A percentile compares a stretch with the other conserved stretches of the same genome.
Conservation (phyloP, 1,140 invertebrate species). For the Lepidurus couesii region DNA sequence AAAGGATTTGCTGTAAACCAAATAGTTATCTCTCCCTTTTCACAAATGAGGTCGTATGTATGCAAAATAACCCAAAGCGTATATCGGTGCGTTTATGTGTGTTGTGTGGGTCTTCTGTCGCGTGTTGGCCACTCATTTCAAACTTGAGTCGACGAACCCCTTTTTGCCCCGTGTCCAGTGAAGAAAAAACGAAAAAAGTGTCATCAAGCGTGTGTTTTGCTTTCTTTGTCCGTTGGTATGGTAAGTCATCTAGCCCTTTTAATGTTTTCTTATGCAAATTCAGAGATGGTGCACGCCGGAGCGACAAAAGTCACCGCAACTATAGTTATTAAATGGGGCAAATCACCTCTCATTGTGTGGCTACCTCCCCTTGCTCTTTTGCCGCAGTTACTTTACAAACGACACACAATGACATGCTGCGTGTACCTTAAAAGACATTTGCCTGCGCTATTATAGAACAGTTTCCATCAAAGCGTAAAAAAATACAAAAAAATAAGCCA, state of each 20-base stretch:
- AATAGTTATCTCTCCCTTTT: neutral
- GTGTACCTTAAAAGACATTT: neutral
- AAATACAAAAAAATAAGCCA: neutral
- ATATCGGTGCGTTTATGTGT: neutral
- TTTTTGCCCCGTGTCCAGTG: neutral
- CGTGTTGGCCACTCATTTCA: neutral
- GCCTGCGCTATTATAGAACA: neutral
- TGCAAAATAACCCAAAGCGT: slow-evolving; percentile 1
- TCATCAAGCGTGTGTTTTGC: neutral
- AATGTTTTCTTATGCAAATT: neutral
- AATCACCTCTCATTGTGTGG: neutral
- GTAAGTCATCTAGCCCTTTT: neutral
- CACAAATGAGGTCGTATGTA: slow-evolving; percentile 9
- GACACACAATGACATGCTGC: slow-evolving; percentile 21
- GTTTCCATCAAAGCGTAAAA: neutral
- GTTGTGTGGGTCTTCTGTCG: neutral
- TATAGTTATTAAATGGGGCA: neutral
- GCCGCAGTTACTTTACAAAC: neutral
- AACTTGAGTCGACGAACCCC: neutral
- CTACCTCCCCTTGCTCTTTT: neutral
- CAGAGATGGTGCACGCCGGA: neutral
- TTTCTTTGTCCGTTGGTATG: neutral
- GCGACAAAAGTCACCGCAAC: neutral
- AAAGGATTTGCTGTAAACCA: neutral
- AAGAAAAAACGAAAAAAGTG: neutral